Percentiles rank a stretch among this genome's conserved stretches.
Evolutionary conservation across 2,797 vertebrate species (phyloP).

Genomic region (Ambastaia sidthimunki): DNA sequence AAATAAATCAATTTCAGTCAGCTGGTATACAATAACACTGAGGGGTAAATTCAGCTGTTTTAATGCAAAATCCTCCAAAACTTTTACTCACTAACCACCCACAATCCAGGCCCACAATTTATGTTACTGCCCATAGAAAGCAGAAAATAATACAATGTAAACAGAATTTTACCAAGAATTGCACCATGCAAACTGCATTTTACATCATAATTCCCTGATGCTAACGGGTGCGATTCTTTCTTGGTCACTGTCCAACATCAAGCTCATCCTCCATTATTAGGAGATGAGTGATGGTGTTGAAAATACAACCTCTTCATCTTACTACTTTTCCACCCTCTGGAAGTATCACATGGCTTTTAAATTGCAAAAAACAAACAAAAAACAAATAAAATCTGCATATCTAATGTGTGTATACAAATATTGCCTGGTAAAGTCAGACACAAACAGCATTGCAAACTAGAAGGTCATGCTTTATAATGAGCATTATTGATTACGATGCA

Average conservation of each 20-base stretch:
- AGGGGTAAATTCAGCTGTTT: too few species aligned
- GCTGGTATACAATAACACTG: too few species aligned
- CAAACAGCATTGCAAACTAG: background rate
- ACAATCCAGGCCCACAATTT: background rate
- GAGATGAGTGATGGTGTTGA: background rate
- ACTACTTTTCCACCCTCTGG: background rate
- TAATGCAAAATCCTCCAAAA: too few species aligned
- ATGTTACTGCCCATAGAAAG: too few species aligned
- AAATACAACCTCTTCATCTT: constrained; percentile 4
- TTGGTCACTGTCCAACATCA: background rate
- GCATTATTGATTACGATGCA: background rate
- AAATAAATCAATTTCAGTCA: too few species aligned
- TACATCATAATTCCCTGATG: background rate
- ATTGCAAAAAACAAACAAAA: background rate
- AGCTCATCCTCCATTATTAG: background rate
- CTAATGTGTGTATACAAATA: background rate
- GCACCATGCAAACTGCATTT: background rate
- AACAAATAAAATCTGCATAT: constrained; percentile 20
- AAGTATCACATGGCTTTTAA: background rate
- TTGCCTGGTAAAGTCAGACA: background rate
- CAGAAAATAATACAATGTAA: background rate
- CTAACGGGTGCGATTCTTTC: background rate
- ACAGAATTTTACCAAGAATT: background rate
- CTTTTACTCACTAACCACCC: background rate
- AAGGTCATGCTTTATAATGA: constrained; percentile 16